Base-by-base conservation (phyloP, 2,888 invertebrate genomes). In the Nomada hirtipes region DNA sequence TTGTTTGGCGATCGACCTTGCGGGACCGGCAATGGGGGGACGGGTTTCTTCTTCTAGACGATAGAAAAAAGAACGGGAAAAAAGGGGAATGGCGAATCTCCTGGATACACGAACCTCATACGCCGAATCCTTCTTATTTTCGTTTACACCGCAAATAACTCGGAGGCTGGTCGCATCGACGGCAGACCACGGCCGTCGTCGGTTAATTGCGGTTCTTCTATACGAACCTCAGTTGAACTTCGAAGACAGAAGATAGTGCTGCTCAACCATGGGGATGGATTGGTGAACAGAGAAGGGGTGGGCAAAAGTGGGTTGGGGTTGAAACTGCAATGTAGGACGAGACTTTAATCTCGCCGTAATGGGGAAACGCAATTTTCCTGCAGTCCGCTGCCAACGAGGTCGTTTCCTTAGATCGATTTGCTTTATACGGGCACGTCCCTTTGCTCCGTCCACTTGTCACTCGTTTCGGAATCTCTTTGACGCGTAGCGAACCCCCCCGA, bases 301-400 rank as follows among this genome's bases (percentile, higher is more conserved):
- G 52, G 26, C 18, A 36, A 59, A 64, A 23, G 52, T 23, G 20
- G 36, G 70, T 26, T 29, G 23, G 36, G 36, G 29, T 53, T 23
- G 77, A 59, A 64, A 79, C 79, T 86, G 85, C 86, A 76, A 87
- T 79, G 80, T 82, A 60, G 83, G 79, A 85, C 79, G 77, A 76
- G 87, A 88, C 88, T 88, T 88, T 87, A 88, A 88, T 88, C 88
- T 88, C 83, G 83, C 81, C 88, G 88, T 88, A 88, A 88, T 87
- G 86, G 87, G 83, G 77, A 88, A 88, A 88, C 84, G 88, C 87
- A 88, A 88, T 88, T 88, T 86, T 88, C 88, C 79, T 83, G 79
- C 81, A 85, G 86, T 76, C 79, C 79, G 78, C 80, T 82, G 76
- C 76, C 88, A 84, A 81, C 83, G 82, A 85, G 82, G 76, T 78